Base-by-base conservation (phyloP, 2,888 invertebrate genomes). In the Tetropium fuscum region DNA sequence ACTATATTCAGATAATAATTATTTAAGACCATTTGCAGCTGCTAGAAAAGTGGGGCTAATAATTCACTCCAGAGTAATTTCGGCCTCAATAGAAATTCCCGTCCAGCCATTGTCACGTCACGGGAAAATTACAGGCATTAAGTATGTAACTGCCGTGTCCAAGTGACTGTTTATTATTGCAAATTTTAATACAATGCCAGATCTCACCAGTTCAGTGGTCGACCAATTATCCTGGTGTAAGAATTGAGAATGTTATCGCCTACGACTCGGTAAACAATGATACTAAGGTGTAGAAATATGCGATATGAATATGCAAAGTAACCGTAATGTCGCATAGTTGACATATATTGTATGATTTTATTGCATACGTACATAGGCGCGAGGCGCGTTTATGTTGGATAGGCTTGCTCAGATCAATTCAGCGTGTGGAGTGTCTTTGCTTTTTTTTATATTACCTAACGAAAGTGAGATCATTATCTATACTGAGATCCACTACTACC, bases 281-380 rank as follows among this genome's bases (percentile, higher is more conserved):
- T 58, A 64, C 44, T 58, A 58, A 66, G 66, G 66, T 66, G 66
- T 64, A 64, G 66, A 66, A 64, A 60, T 64, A 64, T 66, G 66
- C 60, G 60, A 53, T 62, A 66, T 66, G 66, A 66, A 66, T 66
- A 66, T 64, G 64, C 53, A 62, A 64, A 64, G 44, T 44, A 36
- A 15, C 30, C 40, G 15, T 18, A 51, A 40, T 51, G 51, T 51
- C 40, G 18, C 51, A 51, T 40, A 40, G 27, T 40, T 51, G 34
- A 40, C 51, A 51, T 27, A 51, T 19, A 45, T 45, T 45, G 36
- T 36, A 16, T 36, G 15, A 36, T 40, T 27, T 48, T 34, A 32
- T 27, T 51, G 11, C 36, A 8, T 38, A 27, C 40, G 18, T 27
- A 44, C 27, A n/a, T n/a, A n/a, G n/a, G n/a, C n/a, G n/a, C n/a